These are phyloP conservation scores for Solenodon paradoxus DNA, from an alignment of 2,113 vertebrate species.

Conservation along the genomic window DNA sequence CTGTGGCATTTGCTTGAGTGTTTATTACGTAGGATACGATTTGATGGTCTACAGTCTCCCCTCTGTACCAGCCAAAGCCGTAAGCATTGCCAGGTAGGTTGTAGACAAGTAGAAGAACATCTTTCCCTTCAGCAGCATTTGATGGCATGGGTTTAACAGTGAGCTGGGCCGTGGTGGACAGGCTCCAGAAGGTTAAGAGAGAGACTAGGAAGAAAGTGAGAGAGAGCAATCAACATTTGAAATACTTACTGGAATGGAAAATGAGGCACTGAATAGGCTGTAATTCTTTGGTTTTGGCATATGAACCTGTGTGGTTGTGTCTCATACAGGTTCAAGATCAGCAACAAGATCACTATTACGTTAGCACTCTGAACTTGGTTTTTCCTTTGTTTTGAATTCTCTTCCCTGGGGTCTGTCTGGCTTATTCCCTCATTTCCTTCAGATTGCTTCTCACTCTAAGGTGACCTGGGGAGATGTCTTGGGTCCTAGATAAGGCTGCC, in stretches of 20 bases:
- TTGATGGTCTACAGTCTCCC: accelerated
- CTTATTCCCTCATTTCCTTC: background rate
- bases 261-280: too few relatives aligned
- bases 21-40: accelerated
- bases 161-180: background rate
- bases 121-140: background rate
- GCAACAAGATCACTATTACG: background rate
- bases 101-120: background rate
- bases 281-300: too few relatives aligned
- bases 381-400: background rate
- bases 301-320: too few relatives aligned
- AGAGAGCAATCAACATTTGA: accelerated
- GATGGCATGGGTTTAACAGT: accelerated
- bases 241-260: too few relatives aligned
- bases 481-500: too few relatives aligned
- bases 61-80: background rate
- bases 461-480: background rate
- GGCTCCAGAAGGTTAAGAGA: background rate
- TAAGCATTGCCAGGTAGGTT: accelerated
- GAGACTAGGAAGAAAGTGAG: background rate
- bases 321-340: background rate
- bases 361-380: background rate
- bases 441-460: too few relatives aligned
- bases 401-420: background rate
- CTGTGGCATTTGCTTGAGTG: accelerated